phyloP scores from a whole-genome alignment of 2,113 vertebrate genomes.

The Calidris pygmaea region DNA sequence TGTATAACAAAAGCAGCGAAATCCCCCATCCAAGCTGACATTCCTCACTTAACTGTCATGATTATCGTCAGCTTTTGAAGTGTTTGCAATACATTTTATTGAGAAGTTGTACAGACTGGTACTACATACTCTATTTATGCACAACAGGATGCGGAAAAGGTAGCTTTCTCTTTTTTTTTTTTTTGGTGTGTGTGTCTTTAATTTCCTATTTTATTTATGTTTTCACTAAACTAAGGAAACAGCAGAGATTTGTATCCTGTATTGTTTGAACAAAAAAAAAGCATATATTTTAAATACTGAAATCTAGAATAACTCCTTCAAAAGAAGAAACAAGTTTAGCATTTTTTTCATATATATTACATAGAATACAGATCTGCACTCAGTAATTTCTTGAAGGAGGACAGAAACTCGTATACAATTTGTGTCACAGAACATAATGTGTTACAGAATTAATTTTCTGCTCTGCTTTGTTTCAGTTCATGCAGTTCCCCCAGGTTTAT shows the following conservation, averaged over 20 bases:
- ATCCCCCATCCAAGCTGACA: background rate
- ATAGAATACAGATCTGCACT: background rate
- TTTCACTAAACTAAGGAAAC: slow-evolving; percentile 22
- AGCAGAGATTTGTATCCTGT: background rate
- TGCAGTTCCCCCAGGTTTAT: background rate
- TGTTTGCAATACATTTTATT: background rate
- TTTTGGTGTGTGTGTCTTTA: background rate
- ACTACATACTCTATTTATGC: slow-evolving; percentile 7
- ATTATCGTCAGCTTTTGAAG: slow-evolving; percentile 47
- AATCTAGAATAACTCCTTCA: background rate
- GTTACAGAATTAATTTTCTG: background rate
- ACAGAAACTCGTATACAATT: background rate
- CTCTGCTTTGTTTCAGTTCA: background rate
- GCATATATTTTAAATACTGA: background rate
- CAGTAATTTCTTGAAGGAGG: background rate
- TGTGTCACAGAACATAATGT: background rate
- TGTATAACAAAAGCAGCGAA: slow-evolving; percentile 29
- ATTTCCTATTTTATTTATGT: slow-evolving; percentile 52
- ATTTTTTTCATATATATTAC: background rate
- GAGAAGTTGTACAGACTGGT: background rate
- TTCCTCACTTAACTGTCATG: slow-evolving; percentile 47
- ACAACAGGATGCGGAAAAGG: background rate
- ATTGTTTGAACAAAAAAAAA: background rate
- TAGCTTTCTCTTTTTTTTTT: background rate
- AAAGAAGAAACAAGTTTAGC: background rate